Evolutionary conservation across 2,113 vertebrate genomes (phyloP).

Genomic region (Oophaga pumilio): DNA sequence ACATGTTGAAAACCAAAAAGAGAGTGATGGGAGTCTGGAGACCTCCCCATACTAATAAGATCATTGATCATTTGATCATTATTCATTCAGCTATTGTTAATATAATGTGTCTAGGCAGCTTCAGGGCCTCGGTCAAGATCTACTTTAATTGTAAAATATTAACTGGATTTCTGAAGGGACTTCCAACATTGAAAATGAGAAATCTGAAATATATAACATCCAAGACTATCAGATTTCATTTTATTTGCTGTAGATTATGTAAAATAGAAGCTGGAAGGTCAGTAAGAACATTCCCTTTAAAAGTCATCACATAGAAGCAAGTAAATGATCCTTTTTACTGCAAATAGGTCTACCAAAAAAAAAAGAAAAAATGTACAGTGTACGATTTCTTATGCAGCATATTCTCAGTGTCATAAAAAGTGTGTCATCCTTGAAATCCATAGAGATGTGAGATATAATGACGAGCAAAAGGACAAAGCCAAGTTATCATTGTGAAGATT

Average conservation of each 20-base stretch:
- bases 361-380: conserved; percentile 7
- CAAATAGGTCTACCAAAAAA: conserved; percentile 31
- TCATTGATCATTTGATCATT: neutral
- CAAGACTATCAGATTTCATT: conserved; percentile 25
- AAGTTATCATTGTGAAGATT: conserved; percentile 48
- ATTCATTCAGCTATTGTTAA: neutral
- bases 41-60: neutral
- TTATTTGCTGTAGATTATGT: conserved; percentile 25
- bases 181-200: neutral
- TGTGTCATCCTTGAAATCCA: conserved; percentile 53
- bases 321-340: conserved; percentile 43
- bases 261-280: conserved; percentile 36
- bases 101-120: neutral
- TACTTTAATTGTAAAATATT: neutral
- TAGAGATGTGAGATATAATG: conserved; percentile 41
- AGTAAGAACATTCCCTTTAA: conserved; percentile 41
- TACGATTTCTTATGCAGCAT: conserved; percentile 42
- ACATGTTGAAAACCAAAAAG: neutral
- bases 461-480: conserved; percentile 24
- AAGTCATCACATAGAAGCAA: conserved; percentile 24
- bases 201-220: conserved; percentile 1
- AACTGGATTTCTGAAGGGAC: neutral
- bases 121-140: neutral
- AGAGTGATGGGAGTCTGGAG: neutral
- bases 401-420: conserved; percentile 36